Percentiles rank a stretch among this genome's conserved stretches.
phyloP scores from a whole-genome alignment of 2,888 invertebrate genomes.

The Sinotaia quadrata region DNA sequence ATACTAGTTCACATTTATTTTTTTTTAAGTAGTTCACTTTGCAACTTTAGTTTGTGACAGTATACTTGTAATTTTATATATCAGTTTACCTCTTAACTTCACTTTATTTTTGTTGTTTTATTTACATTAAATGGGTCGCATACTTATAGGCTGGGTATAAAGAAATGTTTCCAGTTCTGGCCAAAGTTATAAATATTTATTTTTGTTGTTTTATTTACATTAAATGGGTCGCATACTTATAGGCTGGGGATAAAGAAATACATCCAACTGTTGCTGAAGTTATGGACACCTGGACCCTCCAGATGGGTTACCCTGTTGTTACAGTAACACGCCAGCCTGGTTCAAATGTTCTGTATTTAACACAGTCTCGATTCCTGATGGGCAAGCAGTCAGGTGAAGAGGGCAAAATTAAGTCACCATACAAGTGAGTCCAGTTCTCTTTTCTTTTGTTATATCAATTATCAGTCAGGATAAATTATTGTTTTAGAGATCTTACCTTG shows the following conservation, averaged over 20 bases:
- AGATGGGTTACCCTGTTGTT: slow-evolving; percentile 68
- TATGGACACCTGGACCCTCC: slow-evolving; percentile 67
- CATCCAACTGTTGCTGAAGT: slow-evolving; percentile 54
- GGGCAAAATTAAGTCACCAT: slow-evolving; percentile 41
- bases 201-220: no score
- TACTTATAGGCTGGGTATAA: slow-evolving; percentile 22
- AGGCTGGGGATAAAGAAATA: slow-evolving; percentile 17
- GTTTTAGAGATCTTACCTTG: no score
- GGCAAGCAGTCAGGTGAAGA: neutral
- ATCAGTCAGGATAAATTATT: no score
- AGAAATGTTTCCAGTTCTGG: slow-evolving; percentile 47
- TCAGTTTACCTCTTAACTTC: no score
- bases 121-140: no score
- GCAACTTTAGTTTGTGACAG: no score
- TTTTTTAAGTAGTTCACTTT: no score
- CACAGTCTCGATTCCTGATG: slow-evolving; percentile 57
- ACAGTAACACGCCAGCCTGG: slow-evolving; percentile 53
- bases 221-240: neutral
- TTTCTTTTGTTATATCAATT: no score
- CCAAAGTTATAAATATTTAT: slow-evolving; percentile 61
- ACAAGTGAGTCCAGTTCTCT: slow-evolving; percentile 40
- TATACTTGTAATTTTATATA: no score
- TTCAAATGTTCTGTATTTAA: slow-evolving; percentile 41
- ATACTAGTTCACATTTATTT: no score
- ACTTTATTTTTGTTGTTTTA: no score